Conservation (phyloP, 2,797 vertebrate genomes). For the Enteromius treurensis region DNA sequence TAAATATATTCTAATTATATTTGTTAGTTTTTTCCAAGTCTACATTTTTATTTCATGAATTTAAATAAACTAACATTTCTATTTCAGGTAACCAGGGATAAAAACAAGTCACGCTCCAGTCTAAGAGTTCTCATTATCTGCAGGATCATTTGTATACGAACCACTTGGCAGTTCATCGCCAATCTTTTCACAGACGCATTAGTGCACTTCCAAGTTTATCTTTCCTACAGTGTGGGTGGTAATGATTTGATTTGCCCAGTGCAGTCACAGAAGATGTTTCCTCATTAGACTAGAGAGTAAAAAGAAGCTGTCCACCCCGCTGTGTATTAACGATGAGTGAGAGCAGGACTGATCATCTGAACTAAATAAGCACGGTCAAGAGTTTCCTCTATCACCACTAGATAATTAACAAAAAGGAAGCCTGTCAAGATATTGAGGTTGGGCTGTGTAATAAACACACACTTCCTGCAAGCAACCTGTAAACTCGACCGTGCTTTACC, state of each 20-base stretch:
- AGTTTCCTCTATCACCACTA: background rate
- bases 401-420: slow-evolving; percentile 4
- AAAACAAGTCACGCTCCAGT: slow-evolving; percentile 48
- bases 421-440: background rate
- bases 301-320: slow-evolving; percentile 45
- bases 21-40: background rate
- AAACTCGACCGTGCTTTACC: background rate
- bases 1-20: background rate
- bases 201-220: slow-evolving; percentile 75
- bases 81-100: background rate
- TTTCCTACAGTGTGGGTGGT: slow-evolving; percentile 83
- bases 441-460: background rate
- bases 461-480: background rate
- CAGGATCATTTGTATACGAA: slow-evolving; percentile 67
- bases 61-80: background rate
- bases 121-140: slow-evolving; percentile 72
- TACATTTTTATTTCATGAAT: background rate
- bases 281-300: slow-evolving; percentile 75
- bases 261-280: slow-evolving; percentile 74
- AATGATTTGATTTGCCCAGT: slow-evolving; percentile 80
- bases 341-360: background rate
- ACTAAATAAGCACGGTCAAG: background rate
- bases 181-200: slow-evolving; percentile 70
- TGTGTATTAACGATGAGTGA: slow-evolving; percentile 17
- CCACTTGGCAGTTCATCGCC: slow-evolving; percentile 59